phyloP scores from a whole-genome alignment of 1,140 invertebrate species.

The Lineus longissimus region DNA sequence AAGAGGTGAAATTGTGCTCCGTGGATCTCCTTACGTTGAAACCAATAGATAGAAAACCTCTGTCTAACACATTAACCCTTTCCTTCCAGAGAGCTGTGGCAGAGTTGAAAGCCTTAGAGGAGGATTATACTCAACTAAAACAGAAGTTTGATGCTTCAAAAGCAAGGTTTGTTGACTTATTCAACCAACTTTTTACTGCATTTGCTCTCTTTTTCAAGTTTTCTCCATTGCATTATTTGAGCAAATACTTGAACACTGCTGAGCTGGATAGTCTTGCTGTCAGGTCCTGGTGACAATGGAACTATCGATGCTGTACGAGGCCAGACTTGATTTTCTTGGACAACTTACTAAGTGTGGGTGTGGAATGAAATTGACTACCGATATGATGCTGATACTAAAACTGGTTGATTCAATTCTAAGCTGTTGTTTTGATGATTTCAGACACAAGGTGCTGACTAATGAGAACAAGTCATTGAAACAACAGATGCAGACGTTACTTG shows the following conservation, averaged over 20 bases:
- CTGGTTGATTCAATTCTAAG: neutral
- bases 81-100: slow-evolving; percentile 34
- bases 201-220: too few relatives aligned
- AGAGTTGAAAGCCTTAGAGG: slow-evolving; percentile 44
- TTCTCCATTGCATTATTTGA: too few relatives aligned
- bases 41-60: neutral
- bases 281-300: too few relatives aligned
- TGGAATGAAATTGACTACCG: too few relatives aligned
- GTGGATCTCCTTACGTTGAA: neutral
- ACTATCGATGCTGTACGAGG: neutral
- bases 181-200: neutral
- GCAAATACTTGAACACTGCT: too few relatives aligned
- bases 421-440: slow-evolving; percentile 26
- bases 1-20: too few relatives aligned
- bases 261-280: too few relatives aligned
- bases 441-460: slow-evolving; percentile 44
- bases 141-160: slow-evolving; percentile 49
- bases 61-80: neutral
- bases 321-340: neutral
- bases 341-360: too few relatives aligned
- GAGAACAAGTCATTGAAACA: slow-evolving; percentile 42
- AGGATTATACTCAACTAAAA: slow-evolving; percentile 43
- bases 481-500: slow-evolving; percentile 42
- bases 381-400: too few relatives aligned
- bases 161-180: slow-evolving; percentile 37